A percentile compares a stretch with the other conserved stretches of the same genome.
phyloP scores from a whole-genome alignment of 2,797 vertebrate genomes.

The Furcifer pardalis region DNA sequence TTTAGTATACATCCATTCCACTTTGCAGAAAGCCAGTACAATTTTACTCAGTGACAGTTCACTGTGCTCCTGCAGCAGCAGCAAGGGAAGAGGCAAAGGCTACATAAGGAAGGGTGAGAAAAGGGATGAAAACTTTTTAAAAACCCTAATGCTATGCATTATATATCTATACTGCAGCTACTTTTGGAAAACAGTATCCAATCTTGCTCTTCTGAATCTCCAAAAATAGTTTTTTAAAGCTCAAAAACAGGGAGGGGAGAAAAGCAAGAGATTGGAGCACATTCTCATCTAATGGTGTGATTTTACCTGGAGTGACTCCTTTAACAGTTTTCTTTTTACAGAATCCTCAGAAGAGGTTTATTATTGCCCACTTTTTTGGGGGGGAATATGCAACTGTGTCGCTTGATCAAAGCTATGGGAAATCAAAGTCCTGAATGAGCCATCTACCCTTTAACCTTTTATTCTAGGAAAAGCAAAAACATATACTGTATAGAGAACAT shows the following conservation, averaged over 20 bases:
- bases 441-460: not conserved
- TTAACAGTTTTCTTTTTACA: no score
- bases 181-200: not conserved
- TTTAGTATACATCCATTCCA: accelerated
- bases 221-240: no score
- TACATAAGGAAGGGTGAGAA: not conserved
- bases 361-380: no score
- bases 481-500: not conserved
- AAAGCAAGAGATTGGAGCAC: not conserved
- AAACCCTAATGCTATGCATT: not conserved
- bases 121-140: not conserved
- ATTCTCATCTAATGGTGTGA: no score
- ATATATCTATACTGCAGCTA: not conserved
- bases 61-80: not conserved
- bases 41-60: accelerated
- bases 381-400: no score
- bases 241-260: not conserved
- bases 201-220: not conserved
- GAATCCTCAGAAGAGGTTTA: no score
- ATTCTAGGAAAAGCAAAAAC: not conserved
- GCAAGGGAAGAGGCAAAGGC: not conserved
- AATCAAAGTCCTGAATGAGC: no score
- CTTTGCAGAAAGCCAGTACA: not conserved
- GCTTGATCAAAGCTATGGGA: no score
- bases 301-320: no score